phyloP scores from a whole-genome alignment of 1,140 invertebrate species.

The Holcopasites calliopsidis region DNA sequence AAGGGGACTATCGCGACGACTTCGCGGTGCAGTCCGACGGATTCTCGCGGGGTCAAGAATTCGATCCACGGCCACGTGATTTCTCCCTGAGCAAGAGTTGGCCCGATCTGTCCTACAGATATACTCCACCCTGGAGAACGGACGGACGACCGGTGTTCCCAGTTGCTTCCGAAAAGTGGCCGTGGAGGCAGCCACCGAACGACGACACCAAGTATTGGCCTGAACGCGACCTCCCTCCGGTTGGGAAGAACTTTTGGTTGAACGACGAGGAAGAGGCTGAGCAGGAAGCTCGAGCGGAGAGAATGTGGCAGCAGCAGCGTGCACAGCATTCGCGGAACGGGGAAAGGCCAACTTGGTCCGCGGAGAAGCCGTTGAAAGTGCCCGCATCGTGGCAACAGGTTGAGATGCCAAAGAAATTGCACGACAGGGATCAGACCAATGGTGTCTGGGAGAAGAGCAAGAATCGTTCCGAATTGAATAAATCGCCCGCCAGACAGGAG shows the following conservation, averaged over 20 bases:
- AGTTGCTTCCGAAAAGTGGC: constrained; percentile 51
- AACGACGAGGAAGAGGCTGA: constrained; percentile 41
- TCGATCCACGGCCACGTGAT: constrained; percentile 40
- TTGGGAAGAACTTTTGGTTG: constrained; percentile 61
- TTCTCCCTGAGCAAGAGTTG: constrained; percentile 47
- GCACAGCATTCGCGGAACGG: constrained; percentile 2
- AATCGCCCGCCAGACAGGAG: constrained; percentile 38
- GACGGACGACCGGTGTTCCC: constrained; percentile 24
- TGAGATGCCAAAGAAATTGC: constrained; percentile 6
- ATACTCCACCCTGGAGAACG: constrained; percentile 28
- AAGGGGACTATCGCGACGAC: constrained; percentile 37
- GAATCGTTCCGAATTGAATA: constrained; percentile 54
- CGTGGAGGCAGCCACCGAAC: constrained; percentile 53
- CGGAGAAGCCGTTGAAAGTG: not conserved
- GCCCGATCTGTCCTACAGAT: constrained; percentile 33
- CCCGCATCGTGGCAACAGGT: constrained; percentile 14
- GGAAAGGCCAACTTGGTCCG: constrained; percentile 5
- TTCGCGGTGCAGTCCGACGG: constrained; percentile 13
- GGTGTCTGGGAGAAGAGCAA: constrained; percentile 42
- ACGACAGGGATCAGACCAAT: constrained; percentile 16
- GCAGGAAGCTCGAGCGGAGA: not conserved
- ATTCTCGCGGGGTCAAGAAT: constrained; percentile 43
- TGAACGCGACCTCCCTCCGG: constrained; percentile 50
- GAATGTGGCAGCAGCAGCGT: constrained; percentile 1
- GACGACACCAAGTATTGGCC: constrained; percentile 57